Base-by-base conservation (phyloP, 2,797 vertebrate genomes). In the Nyctibius grandis region DNA sequence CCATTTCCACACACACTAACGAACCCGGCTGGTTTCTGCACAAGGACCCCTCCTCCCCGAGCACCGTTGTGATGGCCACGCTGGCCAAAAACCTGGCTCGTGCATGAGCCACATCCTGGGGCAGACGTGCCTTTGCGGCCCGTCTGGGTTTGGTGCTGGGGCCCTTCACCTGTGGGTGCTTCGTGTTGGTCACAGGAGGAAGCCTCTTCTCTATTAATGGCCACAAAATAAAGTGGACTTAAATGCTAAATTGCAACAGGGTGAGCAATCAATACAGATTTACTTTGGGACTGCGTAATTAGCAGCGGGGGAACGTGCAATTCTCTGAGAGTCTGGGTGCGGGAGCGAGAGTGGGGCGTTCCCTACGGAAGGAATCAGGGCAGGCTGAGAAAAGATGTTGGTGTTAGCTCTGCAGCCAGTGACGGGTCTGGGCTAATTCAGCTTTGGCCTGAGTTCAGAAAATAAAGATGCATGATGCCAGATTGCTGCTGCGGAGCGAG, bases 31-130 rank as follows among this genome's bases (percentile, higher is more conserved):
- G 84, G 6, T 28, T 40, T 20, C 34, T 31, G 34, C 48, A 13
- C 0, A 3, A 47, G 36, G 38, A 10, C 22, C 19, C 44, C 50
- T 28, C 25, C 7, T 9, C 42, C 29, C 18, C 1, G 0, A 9
- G 70, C 75, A 31, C 18, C 5, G 0, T 3, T 20, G 19, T 1
- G 1, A 3, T 1, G 3, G 20, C 21, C 74, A 8, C 2, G 0
- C 26, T 19, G 74, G 64, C 74, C 82, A 33, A 36, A 78, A 57
- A 11, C 4, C 34, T 28, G 4, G 56, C 89, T 14, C 1, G 0
- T 18, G 61, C 21, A 25, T 15, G 1, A 12, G 31, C 29, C 29
- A 5, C 9, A 0, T 15, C 31, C 70, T 47, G 20, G 3, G 1
- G 59, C 23, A 72, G 40, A 15, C 3, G 19, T n/a, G 47, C 9